Evolutionary conservation across 2,113 vertebrate genomes (phyloP).

Genomic region (Buteo buteo): DNA sequence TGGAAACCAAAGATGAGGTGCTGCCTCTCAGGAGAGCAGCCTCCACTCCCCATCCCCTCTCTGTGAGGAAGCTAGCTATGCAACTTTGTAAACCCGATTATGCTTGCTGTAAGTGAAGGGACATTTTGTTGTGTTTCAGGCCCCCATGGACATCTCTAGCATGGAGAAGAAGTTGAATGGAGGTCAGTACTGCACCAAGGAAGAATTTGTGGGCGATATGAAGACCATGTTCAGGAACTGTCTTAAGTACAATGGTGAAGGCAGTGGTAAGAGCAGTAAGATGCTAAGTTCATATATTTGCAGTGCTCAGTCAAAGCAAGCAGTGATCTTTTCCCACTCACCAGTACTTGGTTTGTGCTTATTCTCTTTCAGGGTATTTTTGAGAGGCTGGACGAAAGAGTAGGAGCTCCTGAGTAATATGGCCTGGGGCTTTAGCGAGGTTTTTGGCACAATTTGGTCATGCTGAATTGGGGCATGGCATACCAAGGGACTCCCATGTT

Average conservation of each 20-base stretch:
- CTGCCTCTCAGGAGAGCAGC: not conserved
- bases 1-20: not conserved
- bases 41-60: not conserved
- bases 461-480: not conserved
- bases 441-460: not conserved
- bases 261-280: slow-evolving; percentile 83
- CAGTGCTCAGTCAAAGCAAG: not conserved
- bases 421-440: not conserved
- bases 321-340: not conserved
- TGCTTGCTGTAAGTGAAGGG: not conserved
- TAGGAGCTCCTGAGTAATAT: not conserved
- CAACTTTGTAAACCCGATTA: not conserved
- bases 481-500: not conserved
- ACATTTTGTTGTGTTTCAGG: slow-evolving; percentile 68
- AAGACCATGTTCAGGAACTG: slow-evolving; percentile 99
- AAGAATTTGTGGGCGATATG: slow-evolving; percentile 92
- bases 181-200: slow-evolving; percentile 90
- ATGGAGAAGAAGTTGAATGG: slow-evolving; percentile 94
- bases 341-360: not conserved
- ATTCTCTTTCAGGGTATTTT: not conserved
- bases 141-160: slow-evolving; percentile 96
- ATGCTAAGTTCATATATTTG: not conserved
- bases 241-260: slow-evolving; percentile 93
- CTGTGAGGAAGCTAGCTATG: not conserved
- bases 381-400: not conserved